phyloP scores from a whole-genome alignment of 2,797 vertebrate genomes.

The Myripristis murdjan region DNA sequence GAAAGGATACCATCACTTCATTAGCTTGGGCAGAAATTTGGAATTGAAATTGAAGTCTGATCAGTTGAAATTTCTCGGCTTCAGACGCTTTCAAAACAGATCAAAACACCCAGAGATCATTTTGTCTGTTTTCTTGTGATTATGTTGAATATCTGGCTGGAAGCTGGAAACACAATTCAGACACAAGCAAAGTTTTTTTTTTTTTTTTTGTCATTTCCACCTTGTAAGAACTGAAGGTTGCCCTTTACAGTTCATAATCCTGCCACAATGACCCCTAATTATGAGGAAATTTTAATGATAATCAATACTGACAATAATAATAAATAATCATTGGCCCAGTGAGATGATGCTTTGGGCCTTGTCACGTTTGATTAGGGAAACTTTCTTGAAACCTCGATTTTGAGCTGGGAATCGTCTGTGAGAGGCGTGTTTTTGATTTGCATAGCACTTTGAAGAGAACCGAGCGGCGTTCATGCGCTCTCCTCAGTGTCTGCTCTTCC shows the following conservation, averaged over 20 bases:
- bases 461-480: slow-evolving; percentile 20
- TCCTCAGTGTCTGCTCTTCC: slow-evolving; percentile 26
- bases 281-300: background rate
- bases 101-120: too few relatives aligned
- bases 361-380: slow-evolving; percentile 18
- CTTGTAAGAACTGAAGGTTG: background rate
- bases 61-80: too few relatives aligned
- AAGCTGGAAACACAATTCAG: too few relatives aligned
- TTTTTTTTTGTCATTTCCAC: too few relatives aligned
- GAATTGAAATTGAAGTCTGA: too few relatives aligned
- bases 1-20: too few relatives aligned
- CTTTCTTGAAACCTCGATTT: slow-evolving; percentile 10
- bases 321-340: background rate
- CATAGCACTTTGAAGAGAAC: slow-evolving; percentile 45
- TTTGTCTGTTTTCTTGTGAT: too few relatives aligned
- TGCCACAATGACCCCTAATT: background rate
- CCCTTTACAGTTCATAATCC: background rate
- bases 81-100: too few relatives aligned
- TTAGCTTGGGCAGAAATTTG: too few relatives aligned
- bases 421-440: slow-evolving; percentile 41
- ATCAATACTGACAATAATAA: background rate
- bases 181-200: too few relatives aligned
- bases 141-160: too few relatives aligned
- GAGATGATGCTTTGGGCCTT: background rate
- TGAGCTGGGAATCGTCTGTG: slow-evolving; percentile 23